Conservation (phyloP, 2,797 vertebrate species). For the Triplophysa yarkandensis region DNA sequence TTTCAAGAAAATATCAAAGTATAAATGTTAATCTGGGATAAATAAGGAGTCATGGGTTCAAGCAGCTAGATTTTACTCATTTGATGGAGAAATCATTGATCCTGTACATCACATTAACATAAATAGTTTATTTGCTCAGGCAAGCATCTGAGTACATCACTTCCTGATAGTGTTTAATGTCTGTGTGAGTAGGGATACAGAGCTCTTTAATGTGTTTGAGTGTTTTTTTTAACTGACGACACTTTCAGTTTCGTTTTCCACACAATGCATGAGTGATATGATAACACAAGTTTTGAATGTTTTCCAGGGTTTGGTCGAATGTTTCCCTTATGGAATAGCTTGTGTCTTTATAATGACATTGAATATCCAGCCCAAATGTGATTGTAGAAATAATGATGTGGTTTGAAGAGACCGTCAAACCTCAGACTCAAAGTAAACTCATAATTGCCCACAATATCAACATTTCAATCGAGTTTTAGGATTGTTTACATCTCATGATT, state of each 20-base stretch:
- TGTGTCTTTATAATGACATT: neutral
- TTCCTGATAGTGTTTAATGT: neutral
- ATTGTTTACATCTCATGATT: conserved; percentile 20
- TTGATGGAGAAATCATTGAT: too few relatives aligned
- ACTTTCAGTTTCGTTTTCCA: neutral
- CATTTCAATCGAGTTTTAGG: conserved; percentile 46
- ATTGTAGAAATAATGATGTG: conserved; percentile 34
- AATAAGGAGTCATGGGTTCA: too few relatives aligned
- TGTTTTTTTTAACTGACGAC: neutral
- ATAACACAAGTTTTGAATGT: neutral
- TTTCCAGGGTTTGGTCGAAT: neutral
- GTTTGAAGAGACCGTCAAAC: neutral
- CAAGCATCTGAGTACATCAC: neutral
- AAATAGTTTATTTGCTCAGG: too few relatives aligned
- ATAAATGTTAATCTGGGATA: too few relatives aligned
- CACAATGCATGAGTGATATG: neutral
- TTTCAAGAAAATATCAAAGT: too few relatives aligned
- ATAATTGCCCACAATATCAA: conserved; percentile 56
- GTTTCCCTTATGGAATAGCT: neutral
- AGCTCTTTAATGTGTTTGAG: too few relatives aligned
- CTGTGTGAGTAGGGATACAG: neutral
- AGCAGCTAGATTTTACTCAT: too few relatives aligned
- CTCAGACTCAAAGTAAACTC: conserved; percentile 38
- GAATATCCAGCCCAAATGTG: neutral
- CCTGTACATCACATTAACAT: too few relatives aligned